Evolutionary conservation across 2,888 invertebrate genomes (phyloP).

Genomic region (Sarcophaga rosellei): DNA sequence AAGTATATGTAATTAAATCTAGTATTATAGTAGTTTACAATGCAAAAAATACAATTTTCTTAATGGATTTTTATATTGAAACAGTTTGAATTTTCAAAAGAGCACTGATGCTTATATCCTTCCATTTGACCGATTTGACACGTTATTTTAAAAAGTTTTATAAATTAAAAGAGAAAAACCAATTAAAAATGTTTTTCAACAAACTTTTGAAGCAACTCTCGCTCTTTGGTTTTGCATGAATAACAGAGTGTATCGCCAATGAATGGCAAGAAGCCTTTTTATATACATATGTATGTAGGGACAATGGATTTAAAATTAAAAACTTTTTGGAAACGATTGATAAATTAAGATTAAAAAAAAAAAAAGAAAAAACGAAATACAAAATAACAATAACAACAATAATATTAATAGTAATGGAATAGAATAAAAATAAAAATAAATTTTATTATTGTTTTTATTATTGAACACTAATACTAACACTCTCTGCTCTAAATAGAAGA

Average conservation of each 20-base stretch:
- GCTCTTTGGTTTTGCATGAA: background rate
- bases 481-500: background rate
- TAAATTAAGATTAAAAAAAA: slow-evolving; percentile 43
- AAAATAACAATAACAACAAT: slow-evolving; percentile 15
- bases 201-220: background rate
- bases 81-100: no score
- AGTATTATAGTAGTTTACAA: no score
- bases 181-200: no score
- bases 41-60: no score
- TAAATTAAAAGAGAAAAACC: no score
- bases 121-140: no score
- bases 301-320: slow-evolving; percentile 45
- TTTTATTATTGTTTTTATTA: slow-evolving; percentile 42
- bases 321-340: slow-evolving; percentile 40
- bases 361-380: slow-evolving; percentile 30
- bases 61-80: no score
- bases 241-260: background rate
- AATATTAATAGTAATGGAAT: background rate
- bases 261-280: background rate
- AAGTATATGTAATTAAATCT: no score
- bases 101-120: no score
- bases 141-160: no score
- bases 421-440: slow-evolving; percentile 6
- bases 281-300: background rate
- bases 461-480: slow-evolving; percentile 4